Base-by-base conservation (phyloP, 1,140 invertebrate species). In the silkworm (Bombyx mori) region DNA sequence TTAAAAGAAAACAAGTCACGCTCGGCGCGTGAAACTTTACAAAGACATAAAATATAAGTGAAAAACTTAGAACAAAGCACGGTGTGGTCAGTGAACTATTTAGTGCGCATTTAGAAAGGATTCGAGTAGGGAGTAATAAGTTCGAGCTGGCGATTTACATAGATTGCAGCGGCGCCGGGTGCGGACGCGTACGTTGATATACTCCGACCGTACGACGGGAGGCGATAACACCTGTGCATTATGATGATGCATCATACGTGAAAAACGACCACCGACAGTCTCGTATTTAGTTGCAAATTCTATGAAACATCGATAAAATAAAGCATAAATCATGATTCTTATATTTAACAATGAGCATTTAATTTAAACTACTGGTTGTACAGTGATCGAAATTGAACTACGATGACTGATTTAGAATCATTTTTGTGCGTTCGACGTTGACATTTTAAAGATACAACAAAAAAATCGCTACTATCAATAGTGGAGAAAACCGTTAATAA, bases 31-130 rank as follows among this genome's bases (percentile, higher is more conserved):
- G 26, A 35, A 35, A 35, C 26, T 35, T 35, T 5, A 35, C 26
- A 5, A 35, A 35, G 0, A 35, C 4, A 35, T 35, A 35, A 3
- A 35, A 35, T 35, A 35, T 35, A 77, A 81, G 72, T 78, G 72
- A 79, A 81, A 79, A 78, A 79, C 66, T 69, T 65, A 70, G 63
- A 76, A 80, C 78, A 79, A 85, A 82, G 72, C 74, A 68, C 66
- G 69, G 66, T 65, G 62, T 67, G 71, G 71, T 64, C 66, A 65
- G 68, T 63, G 66, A 62, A 70, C 77, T 86, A 77, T 84, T 86
- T 82, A 86, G 77, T 86, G 82, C 84, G 83, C 80, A 84, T 83
- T 84, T 82, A 78, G 78, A 84, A 86, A 82, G 79, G 75, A 77
- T 75, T 77, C 68, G 79, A 83, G 79, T 79, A 78, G 82, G 84